A percentile compares a stretch with the other conserved stretches of the same genome.
Evolutionary conservation across 1,140 invertebrate genomes (phyloP).

Genomic region (Caenorhabditis inopinata): DNA sequence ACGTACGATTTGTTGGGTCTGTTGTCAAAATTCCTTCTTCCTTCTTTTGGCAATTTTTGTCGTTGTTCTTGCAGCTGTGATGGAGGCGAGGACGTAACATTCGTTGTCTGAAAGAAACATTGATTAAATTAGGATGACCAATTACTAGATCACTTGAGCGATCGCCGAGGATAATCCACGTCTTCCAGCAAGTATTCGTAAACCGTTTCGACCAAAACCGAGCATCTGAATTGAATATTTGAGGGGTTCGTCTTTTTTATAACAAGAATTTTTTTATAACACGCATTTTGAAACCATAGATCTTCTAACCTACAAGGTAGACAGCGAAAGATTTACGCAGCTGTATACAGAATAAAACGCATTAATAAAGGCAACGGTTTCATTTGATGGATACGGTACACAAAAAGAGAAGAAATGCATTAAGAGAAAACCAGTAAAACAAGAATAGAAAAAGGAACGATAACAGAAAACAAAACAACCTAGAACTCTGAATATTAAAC

Average conservation of each 20-base stretch:
- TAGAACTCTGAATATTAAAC: neutral
- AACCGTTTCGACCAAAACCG: neutral
- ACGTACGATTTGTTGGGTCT: neutral
- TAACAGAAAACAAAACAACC: neutral
- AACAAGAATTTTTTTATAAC: too few relatives aligned
- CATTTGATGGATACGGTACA: neutral
- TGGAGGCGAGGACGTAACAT: neutral
- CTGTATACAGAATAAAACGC: neutral
- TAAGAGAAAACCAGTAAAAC: constrained; percentile 16
- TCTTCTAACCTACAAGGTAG: neutral
- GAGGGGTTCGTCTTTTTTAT: too few relatives aligned
- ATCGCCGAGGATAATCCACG: neutral
- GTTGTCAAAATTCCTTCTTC: neutral
- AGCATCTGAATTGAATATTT: neutral
- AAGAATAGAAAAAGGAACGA: neutral
- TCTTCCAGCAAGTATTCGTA: neutral
- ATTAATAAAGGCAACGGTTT: neutral
- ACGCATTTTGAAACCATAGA: too few relatives aligned
- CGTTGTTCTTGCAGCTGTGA: neutral
- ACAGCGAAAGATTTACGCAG: neutral
- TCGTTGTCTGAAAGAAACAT: neutral
- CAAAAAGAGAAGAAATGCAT: neutral
- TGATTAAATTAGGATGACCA: neutral
- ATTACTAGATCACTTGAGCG: neutral
- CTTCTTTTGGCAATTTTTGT: neutral